A percentile compares a stretch with the other conserved stretches of the same genome.
phyloP scores from a whole-genome alignment of 2,888 invertebrate genomes.

The Prosopocoilus inquinatus region DNA sequence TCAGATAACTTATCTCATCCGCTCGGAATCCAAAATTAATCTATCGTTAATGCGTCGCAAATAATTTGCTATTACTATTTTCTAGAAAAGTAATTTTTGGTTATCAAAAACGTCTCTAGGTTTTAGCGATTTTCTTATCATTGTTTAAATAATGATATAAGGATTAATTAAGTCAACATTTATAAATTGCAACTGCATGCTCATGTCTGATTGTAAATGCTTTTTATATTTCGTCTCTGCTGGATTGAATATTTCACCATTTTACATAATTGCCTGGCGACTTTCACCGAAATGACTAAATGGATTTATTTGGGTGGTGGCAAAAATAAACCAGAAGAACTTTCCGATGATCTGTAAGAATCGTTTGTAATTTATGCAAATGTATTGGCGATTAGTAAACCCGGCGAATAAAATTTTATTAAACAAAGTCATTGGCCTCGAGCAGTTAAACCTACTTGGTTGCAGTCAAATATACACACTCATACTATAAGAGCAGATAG shows the following conservation, averaged over 20 bases:
- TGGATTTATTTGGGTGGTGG: background rate
- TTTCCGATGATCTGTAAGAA: background rate
- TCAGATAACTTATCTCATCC: too few relatives aligned
- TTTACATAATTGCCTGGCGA: background rate
- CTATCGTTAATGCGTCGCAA: too few relatives aligned
- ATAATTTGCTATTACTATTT: too few relatives aligned
- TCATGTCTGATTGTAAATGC: too few relatives aligned
- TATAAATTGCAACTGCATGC: too few relatives aligned
- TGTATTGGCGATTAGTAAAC: background rate
- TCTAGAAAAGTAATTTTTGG: too few relatives aligned
- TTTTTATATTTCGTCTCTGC: too few relatives aligned
- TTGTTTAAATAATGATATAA: too few relatives aligned
- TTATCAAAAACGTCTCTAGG: too few relatives aligned
- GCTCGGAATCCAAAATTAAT: too few relatives aligned
- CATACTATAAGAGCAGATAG: conserved; percentile 24
- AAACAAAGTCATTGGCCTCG: conserved; percentile 20
- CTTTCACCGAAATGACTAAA: background rate
- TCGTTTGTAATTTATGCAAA: background rate
- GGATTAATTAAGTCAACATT: too few relatives aligned
- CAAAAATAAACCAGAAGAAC: background rate
- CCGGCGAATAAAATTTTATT: background rate
- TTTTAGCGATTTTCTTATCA: too few relatives aligned
- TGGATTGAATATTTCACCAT: background rate
- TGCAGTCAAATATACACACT: background rate
- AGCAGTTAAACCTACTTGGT: conserved; percentile 22